A percentile compares a stretch with the other conserved stretches of the same genome.
These are phyloP conservation scores for Lochmaea crataegi DNA, from an alignment of 2,888 invertebrate species.

Conservation along the genomic window DNA sequence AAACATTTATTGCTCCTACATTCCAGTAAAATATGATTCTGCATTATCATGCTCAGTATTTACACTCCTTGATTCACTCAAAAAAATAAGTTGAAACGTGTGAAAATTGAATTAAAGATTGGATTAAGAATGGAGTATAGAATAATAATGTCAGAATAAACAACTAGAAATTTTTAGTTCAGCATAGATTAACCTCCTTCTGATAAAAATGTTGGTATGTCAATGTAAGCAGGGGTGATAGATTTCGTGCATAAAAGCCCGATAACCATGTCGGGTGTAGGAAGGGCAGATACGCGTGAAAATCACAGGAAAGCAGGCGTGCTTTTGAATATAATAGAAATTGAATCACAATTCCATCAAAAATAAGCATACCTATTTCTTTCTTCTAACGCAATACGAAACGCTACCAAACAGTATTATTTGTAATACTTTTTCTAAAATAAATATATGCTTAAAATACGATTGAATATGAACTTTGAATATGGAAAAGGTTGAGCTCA, in stretches of 20 bases:
- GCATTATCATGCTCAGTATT: too few relatives aligned
- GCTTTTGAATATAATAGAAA: conserved; percentile 6
- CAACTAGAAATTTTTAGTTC: not conserved
- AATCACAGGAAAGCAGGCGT: conserved; percentile 26
- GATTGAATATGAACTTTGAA: too few relatives aligned
- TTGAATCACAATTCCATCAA: conserved; percentile 14
- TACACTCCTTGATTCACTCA: too few relatives aligned
- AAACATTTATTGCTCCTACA: too few relatives aligned
- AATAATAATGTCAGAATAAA: too few relatives aligned
- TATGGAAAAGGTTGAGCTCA: too few relatives aligned
- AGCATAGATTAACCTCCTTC: not conserved
- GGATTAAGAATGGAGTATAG: too few relatives aligned
- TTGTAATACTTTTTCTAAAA: not conserved
- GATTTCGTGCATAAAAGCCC: conserved; percentile 34
- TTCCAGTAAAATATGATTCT: too few relatives aligned
- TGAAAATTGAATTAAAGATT: too few relatives aligned
- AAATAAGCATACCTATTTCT: conserved; percentile 5
- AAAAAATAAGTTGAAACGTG: too few relatives aligned
- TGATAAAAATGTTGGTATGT: not conserved
- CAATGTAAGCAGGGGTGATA: conserved; percentile 17
- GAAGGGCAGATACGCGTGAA: conserved; percentile 16
- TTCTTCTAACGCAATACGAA: conserved; percentile 3
- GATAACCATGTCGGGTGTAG: conserved; percentile 26
- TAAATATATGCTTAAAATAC: not conserved
- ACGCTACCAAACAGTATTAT: conserved; percentile 4